These are phyloP conservation scores for Mongoloraphidia duomilia DNA, from an alignment of 2,888 invertebrate genomes.

Conservation along the genomic window DNA sequence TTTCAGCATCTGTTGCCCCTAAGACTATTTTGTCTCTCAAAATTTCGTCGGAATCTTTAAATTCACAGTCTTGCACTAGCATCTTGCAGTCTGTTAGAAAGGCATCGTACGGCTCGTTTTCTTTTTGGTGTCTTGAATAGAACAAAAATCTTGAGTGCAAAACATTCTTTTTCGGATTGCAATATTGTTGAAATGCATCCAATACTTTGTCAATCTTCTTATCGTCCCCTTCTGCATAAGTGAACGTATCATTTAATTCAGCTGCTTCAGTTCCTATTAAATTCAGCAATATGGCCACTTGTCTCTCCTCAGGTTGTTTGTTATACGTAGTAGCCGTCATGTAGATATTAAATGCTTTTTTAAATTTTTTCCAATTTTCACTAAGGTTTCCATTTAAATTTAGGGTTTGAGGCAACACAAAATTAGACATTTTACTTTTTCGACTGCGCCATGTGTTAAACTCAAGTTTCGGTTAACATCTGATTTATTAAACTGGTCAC, in stretches of 20 bases:
- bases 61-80: slow-evolving; percentile 14
- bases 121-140: slow-evolving; percentile 13
- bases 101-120: slow-evolving; percentile 15
- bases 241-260: slow-evolving; percentile 10
- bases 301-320: slow-evolving; percentile 1
- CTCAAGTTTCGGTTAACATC: no score
- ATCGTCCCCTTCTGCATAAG: slow-evolving; percentile 6
- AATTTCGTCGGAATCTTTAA: slow-evolving; percentile 11
- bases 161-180: slow-evolving; percentile 23
- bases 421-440: no score
- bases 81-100: slow-evolving; percentile 15
- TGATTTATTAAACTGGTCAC: no score
- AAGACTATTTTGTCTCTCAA: slow-evolving; percentile 13
- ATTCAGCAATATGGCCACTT: slow-evolving; percentile 9
- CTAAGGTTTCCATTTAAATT: slow-evolving; percentile 9
- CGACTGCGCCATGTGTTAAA: no score
- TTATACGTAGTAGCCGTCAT: slow-evolving; percentile 8
- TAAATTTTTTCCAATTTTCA: slow-evolving; percentile 10
- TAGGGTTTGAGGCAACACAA: not conserved
- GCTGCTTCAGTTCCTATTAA: slow-evolving; percentile 10
- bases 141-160: slow-evolving; percentile 11
- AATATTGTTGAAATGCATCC: slow-evolving; percentile 9
- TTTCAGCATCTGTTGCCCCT: slow-evolving; percentile 11
- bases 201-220: slow-evolving; percentile 7
- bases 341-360: slow-evolving; percentile 8